Evolutionary conservation across 2,113 vertebrate genomes (phyloP), one percentile per base, ranked within the genome.

Genomic region (Bubo scandiacus): DNA sequence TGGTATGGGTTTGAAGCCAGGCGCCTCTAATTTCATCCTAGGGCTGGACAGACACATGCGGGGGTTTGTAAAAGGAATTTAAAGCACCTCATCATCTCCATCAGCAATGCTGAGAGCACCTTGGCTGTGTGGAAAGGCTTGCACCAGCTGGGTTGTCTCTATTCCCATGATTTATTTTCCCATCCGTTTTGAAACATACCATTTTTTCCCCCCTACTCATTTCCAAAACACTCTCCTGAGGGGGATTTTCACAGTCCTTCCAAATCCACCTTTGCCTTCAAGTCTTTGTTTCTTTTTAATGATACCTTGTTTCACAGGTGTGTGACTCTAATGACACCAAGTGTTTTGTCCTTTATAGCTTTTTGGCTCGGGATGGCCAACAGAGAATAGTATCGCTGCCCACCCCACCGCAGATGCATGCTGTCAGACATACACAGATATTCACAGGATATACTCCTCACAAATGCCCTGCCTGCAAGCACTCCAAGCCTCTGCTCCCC

Each of bases 251-350:
- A 88, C 11, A 59, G n/a, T 27, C 47, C 55, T 83, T 92, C 79
- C 47, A 88, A 92, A 94, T 26, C 49, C 66, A 66, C 88, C 78
- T 61, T 43, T 89, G 73, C 72, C 38, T 94, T 91, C 66, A 40
- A 88, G 43, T 66, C 49, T 5, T 70, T 91, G 87, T 86, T 93
- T 75, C 78, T 82, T 88, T 94, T 73, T 89, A 91, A 91, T 67
- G 92, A 70, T 78, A 93, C 83, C 83, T 94, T 92, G 83, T 92
- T 94, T 91, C 73, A 65, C 87, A 91, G 91, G 90, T 90, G 71
- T 78, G 68, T 70, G 45, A 78, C 58, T 85, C 67, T 74, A 96
- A 86, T 25, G 57, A 66, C 89, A 83, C 43, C 49, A 5, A 81
- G 36, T 45, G 27, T 52, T 84, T 81, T 75, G 49, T 68, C 91